Percentiles rank a stretch among this genome's conserved stretches.
Conservation (phyloP, 2,113 vertebrate species). For the Cryptotis parvus region DNA sequence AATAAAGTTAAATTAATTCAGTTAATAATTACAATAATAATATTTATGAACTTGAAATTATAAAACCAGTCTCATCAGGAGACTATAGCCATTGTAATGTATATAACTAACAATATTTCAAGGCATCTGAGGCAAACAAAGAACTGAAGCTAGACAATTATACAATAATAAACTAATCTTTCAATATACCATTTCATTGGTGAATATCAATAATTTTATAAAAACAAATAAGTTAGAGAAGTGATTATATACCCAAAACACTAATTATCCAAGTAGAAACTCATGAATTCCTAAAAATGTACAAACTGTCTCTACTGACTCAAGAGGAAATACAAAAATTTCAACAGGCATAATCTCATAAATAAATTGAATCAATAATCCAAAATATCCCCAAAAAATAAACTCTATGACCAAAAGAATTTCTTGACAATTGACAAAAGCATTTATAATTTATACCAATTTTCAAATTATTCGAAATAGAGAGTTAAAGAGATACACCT, state of each 20-base stretch:
- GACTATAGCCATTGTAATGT: neutral
- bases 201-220: neutral
- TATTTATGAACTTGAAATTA: neutral
- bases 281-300: neutral
- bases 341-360: neutral
- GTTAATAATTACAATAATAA: neutral
- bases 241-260: neutral
- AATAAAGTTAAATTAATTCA: neutral
- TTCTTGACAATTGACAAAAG: neutral
- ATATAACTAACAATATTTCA: neutral
- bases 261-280: neutral
- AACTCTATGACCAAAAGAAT: neutral
- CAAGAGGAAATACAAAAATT: constrained; percentile 7
- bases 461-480: neutral
- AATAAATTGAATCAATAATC: neutral
- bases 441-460: neutral
- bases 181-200: neutral
- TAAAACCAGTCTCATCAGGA: neutral
- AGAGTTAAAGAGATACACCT: neutral
- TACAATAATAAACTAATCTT: neutral
- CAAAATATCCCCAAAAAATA: neutral
- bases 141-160: neutral
- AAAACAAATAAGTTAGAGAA: neutral
- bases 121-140: neutral
- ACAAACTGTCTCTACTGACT: neutral